These are phyloP conservation scores for Epizoanthus scotinus DNA, from an alignment of 92 coral and sea anemone genomes.

Conservation along the genomic window DNA sequence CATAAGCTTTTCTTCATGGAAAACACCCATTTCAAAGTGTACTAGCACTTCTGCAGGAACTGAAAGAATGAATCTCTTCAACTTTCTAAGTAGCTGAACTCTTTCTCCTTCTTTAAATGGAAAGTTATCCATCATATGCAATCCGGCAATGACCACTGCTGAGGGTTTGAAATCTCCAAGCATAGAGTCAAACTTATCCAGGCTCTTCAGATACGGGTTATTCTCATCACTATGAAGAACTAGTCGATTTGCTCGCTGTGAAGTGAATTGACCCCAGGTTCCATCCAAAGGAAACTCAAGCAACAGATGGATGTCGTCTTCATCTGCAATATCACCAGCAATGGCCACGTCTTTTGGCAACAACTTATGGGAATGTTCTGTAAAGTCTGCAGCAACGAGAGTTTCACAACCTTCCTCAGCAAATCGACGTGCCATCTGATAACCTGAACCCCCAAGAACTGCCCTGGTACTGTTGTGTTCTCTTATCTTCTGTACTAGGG, in stretches of 20 bases:
- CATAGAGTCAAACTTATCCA: constrained; percentile 56
- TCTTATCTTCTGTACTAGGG: constrained; percentile 58
- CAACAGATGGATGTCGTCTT: constrained; percentile 77
- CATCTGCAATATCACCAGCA: constrained; percentile 61
- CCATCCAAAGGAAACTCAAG: constrained; percentile 74
- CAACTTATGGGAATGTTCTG: constrained; percentile 47
- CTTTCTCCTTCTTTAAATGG: constrained; percentile 75
- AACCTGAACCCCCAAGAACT: constrained; percentile 79
- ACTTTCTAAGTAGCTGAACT: constrained; percentile 55
- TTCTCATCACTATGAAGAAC: constrained; percentile 85
- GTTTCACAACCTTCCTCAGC: constrained; percentile 69
- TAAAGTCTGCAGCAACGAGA: constrained; percentile 70
- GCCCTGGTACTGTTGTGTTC: constrained; percentile 56
- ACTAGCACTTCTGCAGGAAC: constrained; percentile 60
- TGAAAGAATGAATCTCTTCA: constrained; percentile 59
- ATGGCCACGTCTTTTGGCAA: constrained; percentile 60
- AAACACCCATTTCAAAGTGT: constrained; percentile 95
- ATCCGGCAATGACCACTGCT: constrained; percentile 75
- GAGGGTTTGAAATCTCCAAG: constrained; percentile 63
- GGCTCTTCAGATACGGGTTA: constrained; percentile 73
- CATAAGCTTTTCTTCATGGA: constrained; percentile 82
- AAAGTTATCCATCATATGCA: constrained; percentile 90
- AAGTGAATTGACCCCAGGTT: constrained; percentile 79
- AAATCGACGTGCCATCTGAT: constrained; percentile 72
- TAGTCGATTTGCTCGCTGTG: constrained; percentile 83